A percentile compares a stretch with the other conserved stretches of the same genome.
Evolutionary conservation across 2,797 vertebrate genomes (phyloP).

Genomic region (Mormyrops attenuatus): DNA sequence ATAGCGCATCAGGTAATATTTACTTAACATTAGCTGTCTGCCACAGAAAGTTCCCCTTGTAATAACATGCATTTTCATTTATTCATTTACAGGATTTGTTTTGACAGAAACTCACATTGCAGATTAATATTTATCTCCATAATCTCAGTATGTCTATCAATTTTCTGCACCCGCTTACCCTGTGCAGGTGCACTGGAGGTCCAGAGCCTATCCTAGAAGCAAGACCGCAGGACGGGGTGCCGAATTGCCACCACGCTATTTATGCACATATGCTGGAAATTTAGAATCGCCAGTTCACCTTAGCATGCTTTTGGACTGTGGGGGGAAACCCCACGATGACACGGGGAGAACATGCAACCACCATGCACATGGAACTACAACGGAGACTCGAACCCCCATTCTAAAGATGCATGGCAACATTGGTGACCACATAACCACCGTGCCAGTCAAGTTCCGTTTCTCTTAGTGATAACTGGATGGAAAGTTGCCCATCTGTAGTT

Average conservation of each 20-base stretch:
- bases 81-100: background rate
- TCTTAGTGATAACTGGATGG: background rate
- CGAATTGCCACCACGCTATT: background rate
- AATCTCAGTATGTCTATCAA: background rate
- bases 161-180: background rate
- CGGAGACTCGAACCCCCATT: background rate
- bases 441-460: background rate
- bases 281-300: background rate
- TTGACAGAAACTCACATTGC: background rate
- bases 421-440: background rate
- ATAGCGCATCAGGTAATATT: background rate
- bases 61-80: background rate
- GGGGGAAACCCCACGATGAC: background rate
- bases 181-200: background rate
- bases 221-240: background rate
- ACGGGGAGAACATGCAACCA: background rate
- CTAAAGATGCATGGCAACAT: background rate
- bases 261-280: background rate
- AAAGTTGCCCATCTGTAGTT: background rate
- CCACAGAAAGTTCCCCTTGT: background rate
- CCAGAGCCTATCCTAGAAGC: background rate
- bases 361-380: background rate
- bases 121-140: background rate
- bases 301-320: background rate
- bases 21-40: conserved; percentile 13